Base-by-base conservation (phyloP, 2,113 vertebrate genomes). In the Lethenteron camtschaticum region DNA sequence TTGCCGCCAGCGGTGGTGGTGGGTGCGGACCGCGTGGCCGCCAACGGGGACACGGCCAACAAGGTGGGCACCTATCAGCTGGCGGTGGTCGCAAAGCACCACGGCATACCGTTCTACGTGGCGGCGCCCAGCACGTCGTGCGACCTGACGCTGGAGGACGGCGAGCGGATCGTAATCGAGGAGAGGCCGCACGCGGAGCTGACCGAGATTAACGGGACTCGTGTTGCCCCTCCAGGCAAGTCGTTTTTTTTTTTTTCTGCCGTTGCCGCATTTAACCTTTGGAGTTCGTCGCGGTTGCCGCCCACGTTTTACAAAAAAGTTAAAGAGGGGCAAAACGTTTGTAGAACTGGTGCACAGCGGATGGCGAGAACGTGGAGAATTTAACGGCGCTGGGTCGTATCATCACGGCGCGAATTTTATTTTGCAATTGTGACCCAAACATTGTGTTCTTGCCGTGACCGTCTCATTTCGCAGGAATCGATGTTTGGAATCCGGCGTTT, bases 11-110 rank as follows among this genome's bases (percentile, higher is more conserved):
- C 87, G 1, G 86, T 94, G 12, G 79, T 90, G 3, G 88, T 91
- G 10, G 88, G 89, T 7, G 89, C 87, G 0, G 87, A 91, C 79
- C 76, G 87, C 0, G 85, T 94, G 55, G 85, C 87, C 0, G 87
- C 87, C 72, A 91, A 90, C 0, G 89, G 88, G 0, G 89, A 91
- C 74, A 87, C 85, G 0, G 89, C 88, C 73, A 91, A 94, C 78
- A 94, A 94, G 75, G 85, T 94, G 69, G 89, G 89, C 70, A 91
- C 88, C 0, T 91, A 89, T 80, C 85, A 87, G 79, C 78, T 94
- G 78, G 89, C 89, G 59, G 84, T 91, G 1, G 76, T 77, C 0
- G 89, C 89, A 9, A 84, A 80, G 75, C 80, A 90, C 76, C 82
- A 89, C 2, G 77, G 82, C 68, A 79, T 91, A 71, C 88, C 87